Percentiles rank a stretch among this genome's conserved stretches.
Conservation (phyloP, 2,888 invertebrate species). For the Macrophya annulata region DNA sequence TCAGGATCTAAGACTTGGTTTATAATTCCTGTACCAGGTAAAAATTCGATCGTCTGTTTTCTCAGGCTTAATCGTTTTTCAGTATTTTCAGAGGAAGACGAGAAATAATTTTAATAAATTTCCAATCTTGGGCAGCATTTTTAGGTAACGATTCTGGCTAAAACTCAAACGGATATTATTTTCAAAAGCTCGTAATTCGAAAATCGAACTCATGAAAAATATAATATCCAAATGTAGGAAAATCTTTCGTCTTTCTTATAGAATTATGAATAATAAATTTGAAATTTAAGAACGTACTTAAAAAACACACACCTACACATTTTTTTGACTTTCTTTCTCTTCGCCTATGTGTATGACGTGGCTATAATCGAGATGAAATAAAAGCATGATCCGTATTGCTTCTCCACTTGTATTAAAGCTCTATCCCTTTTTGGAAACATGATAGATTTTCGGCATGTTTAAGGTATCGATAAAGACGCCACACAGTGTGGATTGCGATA, state of each 20-base stretch:
- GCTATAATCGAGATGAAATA: neutral
- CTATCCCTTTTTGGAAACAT: neutral
- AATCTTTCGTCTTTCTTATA: neutral
- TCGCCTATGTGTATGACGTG: no score
- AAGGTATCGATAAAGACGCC: neutral
- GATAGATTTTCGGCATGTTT: neutral
- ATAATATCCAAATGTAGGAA: neutral
- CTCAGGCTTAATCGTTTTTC: neutral
- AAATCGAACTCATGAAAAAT: neutral
- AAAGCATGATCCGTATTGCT: neutral
- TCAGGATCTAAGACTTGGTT: neutral
- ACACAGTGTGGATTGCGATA: neutral
- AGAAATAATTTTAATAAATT: neutral
- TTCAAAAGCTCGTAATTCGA: neutral
- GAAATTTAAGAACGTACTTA: neutral
- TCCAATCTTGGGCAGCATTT: neutral
- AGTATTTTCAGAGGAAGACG: neutral
- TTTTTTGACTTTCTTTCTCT: neutral
- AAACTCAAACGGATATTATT: neutral
- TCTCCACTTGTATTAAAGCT: neutral
- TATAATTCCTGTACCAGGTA: neutral
- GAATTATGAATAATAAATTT: neutral
- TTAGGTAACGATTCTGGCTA: neutral
- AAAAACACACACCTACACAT: neutral
- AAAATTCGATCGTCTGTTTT: neutral